These are phyloP conservation scores for Halichondria panicea DNA, from an alignment of 37 sponge, comb jelly and placozoan species.

Conservation along the genomic window DNA sequence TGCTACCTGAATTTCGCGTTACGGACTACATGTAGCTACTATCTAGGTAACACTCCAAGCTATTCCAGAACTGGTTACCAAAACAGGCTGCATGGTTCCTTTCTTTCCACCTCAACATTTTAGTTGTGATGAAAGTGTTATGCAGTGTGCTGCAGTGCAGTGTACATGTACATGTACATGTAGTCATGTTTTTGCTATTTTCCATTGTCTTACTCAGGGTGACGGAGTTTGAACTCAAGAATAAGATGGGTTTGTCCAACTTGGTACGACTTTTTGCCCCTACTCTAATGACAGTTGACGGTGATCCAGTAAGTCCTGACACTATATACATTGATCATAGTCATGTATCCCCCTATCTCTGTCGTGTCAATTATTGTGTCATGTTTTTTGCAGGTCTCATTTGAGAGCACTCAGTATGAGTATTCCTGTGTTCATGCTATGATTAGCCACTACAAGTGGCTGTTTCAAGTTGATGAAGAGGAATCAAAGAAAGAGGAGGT, in stretches of 20 bases:
- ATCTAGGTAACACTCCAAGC: too few relatives aligned
- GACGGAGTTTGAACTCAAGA: slow-evolving; percentile 39
- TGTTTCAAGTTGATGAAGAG: slow-evolving; percentile 60
- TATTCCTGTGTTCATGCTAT: slow-evolving; percentile 44
- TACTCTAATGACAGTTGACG: slow-evolving; percentile 85
- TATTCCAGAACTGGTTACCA: too few relatives aligned
- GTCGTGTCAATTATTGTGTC: neutral
- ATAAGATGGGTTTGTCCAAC: slow-evolving; percentile 75
- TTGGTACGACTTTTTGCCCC: slow-evolving; percentile 71
- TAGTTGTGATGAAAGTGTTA: too few relatives aligned
- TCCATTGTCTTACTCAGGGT: slow-evolving; percentile 30
- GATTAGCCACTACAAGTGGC: slow-evolving; percentile 69
- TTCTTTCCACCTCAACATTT: too few relatives aligned
- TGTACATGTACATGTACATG: too few relatives aligned
- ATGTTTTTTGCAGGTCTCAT: slow-evolving; percentile 25
- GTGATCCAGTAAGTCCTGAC: slow-evolving; percentile 52
- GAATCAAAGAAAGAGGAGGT: slow-evolving; percentile 62
- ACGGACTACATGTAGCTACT: too few relatives aligned
- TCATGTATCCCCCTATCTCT: neutral
- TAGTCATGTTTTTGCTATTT: too few relatives aligned
- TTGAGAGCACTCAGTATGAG: slow-evolving; percentile 32
- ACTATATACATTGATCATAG: neutral
- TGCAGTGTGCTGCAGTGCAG: too few relatives aligned
- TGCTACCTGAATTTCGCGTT: too few relatives aligned
- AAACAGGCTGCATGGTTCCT: too few relatives aligned